phyloP scores from a whole-genome alignment of 2,797 vertebrate genomes.

The Mormyrus proboscirostris region DNA sequence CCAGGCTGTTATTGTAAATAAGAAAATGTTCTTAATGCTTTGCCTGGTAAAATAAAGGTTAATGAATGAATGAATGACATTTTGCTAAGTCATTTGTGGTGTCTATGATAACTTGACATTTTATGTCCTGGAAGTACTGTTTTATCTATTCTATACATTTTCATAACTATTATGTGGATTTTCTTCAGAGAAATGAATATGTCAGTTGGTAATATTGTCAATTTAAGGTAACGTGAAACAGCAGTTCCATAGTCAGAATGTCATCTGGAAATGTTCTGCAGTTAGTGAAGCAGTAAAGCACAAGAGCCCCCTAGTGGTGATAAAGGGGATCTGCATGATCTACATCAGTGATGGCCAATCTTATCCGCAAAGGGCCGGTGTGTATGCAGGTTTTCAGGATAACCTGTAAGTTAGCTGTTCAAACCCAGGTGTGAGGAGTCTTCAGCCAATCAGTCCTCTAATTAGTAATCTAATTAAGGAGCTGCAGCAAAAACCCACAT shows the following conservation, averaged over 20 bases:
- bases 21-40: not conserved
- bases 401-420: too few species aligned
- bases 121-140: not conserved
- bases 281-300: not conserved
- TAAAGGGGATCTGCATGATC: not conserved
- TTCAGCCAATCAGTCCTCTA: too few species aligned
- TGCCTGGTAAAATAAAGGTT: not conserved
- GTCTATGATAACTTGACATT: not conserved
- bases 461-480: too few species aligned
- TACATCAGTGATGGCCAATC: too few species aligned
- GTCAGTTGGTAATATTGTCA: not conserved
- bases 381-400: too few species aligned
- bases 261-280: not conserved
- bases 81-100: not conserved
- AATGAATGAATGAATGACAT: not conserved
- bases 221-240: not conserved
- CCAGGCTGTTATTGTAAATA: not conserved
- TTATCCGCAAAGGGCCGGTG: too few species aligned
- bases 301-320: not conserved
- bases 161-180: not conserved
- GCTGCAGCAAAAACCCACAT: too few species aligned
- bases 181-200: not conserved
- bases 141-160: not conserved
- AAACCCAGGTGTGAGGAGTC: too few species aligned
- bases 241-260: not conserved